Percentiles rank a stretch among this genome's conserved stretches.
These are phyloP conservation scores for Chrysotoxum bicinctum DNA, from an alignment of 2,888 invertebrate species.

Conservation along the genomic window DNA sequence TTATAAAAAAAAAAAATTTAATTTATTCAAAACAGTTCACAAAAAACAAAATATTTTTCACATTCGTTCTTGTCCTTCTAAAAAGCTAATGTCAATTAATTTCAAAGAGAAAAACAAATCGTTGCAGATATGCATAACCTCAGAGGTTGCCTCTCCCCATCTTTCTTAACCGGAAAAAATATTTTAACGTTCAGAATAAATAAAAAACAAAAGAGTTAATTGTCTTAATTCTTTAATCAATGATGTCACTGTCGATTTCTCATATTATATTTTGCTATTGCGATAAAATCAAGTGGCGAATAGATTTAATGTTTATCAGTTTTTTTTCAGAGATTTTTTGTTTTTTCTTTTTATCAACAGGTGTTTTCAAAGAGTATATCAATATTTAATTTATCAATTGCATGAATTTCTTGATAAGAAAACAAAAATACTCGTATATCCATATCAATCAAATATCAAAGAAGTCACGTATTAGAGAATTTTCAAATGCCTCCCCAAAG, in stretches of 20 bases:
- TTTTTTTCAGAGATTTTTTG: background rate
- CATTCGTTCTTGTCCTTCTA: too few species aligned
- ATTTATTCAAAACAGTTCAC: too few species aligned
- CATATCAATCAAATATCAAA: background rate
- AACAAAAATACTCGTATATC: background rate
- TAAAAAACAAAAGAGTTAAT: conserved; percentile 1
- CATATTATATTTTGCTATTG: background rate
- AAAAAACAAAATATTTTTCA: too few species aligned
- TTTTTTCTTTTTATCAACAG: background rate
- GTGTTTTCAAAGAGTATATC: background rate
- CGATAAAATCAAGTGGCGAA: background rate
- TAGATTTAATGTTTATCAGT: background rate
- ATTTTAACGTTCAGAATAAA: background rate
- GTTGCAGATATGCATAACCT: background rate
- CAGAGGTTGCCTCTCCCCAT: background rate
- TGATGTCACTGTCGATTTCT: background rate
- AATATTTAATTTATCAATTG: background rate
- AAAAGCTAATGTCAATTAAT: background rate
- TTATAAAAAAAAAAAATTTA: too few species aligned
- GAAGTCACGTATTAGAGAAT: background rate
- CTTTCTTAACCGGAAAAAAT: background rate
- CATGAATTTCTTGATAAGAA: background rate
- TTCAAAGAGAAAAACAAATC: background rate
- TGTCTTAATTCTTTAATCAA: background rate
- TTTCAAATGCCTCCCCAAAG: background rate